These are phyloP conservation scores for Aleiodes sp. DNA, from an alignment of 1,140 invertebrate genomes.

Conservation along the genomic window DNA sequence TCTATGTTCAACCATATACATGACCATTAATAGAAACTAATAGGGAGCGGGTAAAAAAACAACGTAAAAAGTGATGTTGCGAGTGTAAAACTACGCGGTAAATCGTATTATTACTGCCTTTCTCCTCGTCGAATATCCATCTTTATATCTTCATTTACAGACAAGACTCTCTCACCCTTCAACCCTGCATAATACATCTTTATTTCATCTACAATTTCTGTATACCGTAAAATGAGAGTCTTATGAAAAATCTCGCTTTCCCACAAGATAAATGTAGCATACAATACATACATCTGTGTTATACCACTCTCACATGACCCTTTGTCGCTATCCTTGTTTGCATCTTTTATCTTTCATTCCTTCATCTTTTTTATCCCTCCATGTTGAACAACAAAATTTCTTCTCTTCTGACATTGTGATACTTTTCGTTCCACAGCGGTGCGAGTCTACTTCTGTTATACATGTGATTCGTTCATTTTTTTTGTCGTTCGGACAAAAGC, in stretches of 20 bases:
- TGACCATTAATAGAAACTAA: constrained; percentile 1
- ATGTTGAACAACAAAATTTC: not conserved
- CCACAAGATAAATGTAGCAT: constrained; percentile 21
- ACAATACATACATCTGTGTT: constrained; percentile 9
- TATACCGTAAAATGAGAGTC: constrained; percentile 29
- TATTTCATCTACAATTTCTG: constrained; percentile 12
- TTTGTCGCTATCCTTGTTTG: not conserved
- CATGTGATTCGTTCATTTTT: not conserved
- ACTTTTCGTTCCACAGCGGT: constrained; percentile 1
- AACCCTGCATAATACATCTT: constrained; percentile 17
- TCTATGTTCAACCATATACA: constrained; percentile 40
- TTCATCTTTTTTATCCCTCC: not conserved
- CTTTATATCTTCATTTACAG: constrained; percentile 29
- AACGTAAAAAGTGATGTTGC: not conserved
- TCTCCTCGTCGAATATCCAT: not conserved
- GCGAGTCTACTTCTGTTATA: constrained; percentile 5
- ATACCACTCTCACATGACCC: constrained; percentile 17
- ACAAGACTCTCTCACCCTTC: constrained; percentile 17
- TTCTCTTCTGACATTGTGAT: constrained; percentile 17
- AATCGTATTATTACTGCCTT: not conserved
- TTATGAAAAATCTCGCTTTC: constrained; percentile 23
- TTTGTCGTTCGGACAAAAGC: constrained; percentile 2
- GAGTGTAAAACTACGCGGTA: not conserved
- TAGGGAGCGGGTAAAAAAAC: not conserved
- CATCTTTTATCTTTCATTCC: not conserved